Conservation (phyloP, 2,797 vertebrate species). For the Cynopterus sphinx region DNA sequence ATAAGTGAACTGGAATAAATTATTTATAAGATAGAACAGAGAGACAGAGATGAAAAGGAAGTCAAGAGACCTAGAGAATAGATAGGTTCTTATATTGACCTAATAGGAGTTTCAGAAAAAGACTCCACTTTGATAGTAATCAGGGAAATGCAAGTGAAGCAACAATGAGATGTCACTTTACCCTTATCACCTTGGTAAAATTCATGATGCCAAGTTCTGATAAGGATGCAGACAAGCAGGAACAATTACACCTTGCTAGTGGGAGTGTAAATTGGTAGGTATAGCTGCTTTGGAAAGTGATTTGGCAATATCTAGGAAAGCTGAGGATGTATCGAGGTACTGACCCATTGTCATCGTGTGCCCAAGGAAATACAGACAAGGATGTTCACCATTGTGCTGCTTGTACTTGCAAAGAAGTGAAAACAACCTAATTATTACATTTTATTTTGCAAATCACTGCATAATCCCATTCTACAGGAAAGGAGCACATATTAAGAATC, state of each 20-base stretch:
- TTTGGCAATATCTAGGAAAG: neutral
- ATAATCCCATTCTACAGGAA: neutral
- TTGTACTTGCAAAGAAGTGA: neutral
- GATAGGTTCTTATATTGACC: neutral
- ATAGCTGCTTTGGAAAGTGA: neutral
- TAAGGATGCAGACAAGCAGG: neutral
- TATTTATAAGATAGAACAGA: neutral
- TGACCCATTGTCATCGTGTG: neutral
- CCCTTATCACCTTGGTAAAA: neutral
- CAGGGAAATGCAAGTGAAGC: neutral
- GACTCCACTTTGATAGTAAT: neutral
- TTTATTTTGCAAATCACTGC: neutral
- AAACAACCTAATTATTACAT: neutral
- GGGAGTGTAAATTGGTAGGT: neutral
- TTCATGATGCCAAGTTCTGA: neutral
- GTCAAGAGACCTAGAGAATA: neutral
- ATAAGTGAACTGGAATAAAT: neutral
- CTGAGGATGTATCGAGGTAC: neutral
- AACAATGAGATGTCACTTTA: neutral
- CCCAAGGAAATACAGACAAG: neutral
- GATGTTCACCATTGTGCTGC: neutral
- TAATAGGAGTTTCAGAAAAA: slow-evolving; percentile 39
- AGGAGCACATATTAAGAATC: neutral
- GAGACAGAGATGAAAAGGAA: neutral
- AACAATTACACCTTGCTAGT: neutral